Evolutionary conservation across 2,888 invertebrate species (phyloP), one percentile per base, ranked within the genome.

Genomic region (Drosophila trichaetosa): DNA sequence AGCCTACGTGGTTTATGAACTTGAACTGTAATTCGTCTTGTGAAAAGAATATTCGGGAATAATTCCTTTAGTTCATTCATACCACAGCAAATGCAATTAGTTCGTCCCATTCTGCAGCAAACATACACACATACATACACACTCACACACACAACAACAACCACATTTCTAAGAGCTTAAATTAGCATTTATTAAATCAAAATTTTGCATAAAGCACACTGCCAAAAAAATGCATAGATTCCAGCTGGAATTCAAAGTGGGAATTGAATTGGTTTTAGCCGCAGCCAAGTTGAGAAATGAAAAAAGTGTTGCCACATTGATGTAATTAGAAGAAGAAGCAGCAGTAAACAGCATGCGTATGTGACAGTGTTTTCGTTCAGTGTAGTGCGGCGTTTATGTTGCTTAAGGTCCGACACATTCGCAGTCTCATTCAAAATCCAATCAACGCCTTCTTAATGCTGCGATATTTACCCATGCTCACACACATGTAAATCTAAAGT

Each of bases 371-470:
- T 63, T 77, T 73, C n/a, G 48, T 46, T 1, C 61, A 69, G 65
- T 73, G 71, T 46, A 73, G 11, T 5, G 49, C n/a, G 56, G 36
- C 36, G 68, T 72, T 51, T 79, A 69, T 65, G 65, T 24, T 69
- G 74, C 36, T 59, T 52, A 40, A 49, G 58, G 57, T 78, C 36
- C 36, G 46, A 61, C 54, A 79, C 54, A 74, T 61, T 73, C 68
- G 70, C 63, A 67, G 69, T 40, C 73, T 67, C 71, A 82, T 82
- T 86, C 78, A 86, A 78, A 83, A 83, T 78, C 66, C 81, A 86
- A 82, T 86, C 82, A 86, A 80, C 79, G 79, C 63, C 61, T 78
- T 54, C 69, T 78, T 77, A 74, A 79, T 79, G 69, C 69, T 49
- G 38, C 69, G 62, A 34, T 74, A 36, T 66, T 69, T 76, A 61